These are phyloP conservation scores for Lepidothrix coronata DNA, from an alignment of 2,113 vertebrate species.

Conservation along the genomic window DNA sequence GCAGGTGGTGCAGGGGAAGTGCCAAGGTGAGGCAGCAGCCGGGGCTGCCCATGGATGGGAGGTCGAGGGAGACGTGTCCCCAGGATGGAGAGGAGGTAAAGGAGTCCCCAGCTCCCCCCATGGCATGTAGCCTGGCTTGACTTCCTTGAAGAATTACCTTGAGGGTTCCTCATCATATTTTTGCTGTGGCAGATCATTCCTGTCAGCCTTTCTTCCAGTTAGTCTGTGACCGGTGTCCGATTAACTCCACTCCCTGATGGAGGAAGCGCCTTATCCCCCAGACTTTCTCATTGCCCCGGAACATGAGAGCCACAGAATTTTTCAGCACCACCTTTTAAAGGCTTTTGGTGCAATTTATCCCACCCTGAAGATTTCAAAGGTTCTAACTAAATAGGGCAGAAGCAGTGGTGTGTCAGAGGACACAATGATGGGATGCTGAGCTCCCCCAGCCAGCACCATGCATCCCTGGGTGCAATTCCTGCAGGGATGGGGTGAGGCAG, in stretches of 20 bases:
- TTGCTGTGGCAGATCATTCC: accelerated
- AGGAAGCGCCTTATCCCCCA: not conserved
- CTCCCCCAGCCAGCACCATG: accelerated
- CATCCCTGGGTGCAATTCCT: not conserved
- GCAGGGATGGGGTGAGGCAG: not conserved
- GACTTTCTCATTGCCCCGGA: not conserved
- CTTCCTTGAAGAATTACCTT: not conserved
- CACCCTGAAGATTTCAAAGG: not conserved
- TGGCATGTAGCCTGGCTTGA: not conserved
- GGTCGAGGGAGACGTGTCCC: accelerated
- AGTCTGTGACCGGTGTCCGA: not conserved
- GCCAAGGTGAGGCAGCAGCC: not conserved
- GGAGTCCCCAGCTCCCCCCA: not conserved
- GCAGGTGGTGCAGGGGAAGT: not conserved
- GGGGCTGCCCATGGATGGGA: not conserved
- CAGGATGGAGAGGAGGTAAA: not conserved
- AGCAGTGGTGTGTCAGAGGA: accelerated
- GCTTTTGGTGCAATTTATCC: not conserved
- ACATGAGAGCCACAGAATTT: not conserved
- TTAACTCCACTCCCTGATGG: not conserved
- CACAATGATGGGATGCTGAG: accelerated
- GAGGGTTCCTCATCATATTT: accelerated
- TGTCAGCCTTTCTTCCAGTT: not conserved
- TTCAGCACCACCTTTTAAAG: not conserved
- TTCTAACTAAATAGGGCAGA: not conserved